Conservation (phyloP, 2,888 invertebrate species). For the Drosophila prostipennis region DNA sequence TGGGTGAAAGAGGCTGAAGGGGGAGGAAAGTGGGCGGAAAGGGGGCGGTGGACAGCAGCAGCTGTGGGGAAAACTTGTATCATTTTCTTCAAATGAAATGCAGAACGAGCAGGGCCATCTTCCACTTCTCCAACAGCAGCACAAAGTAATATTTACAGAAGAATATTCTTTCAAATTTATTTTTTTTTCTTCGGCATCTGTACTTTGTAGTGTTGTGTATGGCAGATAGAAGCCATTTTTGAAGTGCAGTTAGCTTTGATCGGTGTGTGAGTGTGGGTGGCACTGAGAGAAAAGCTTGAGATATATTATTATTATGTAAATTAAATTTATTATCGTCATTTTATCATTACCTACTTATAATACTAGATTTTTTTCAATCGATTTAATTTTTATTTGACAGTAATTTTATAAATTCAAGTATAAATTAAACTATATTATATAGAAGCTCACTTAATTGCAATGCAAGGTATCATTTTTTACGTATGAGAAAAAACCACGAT, state of each 20-base stretch:
- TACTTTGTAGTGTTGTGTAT: slow-evolving; percentile 41
- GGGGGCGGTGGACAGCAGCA: slow-evolving; percentile 6
- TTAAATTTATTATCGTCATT: too few species aligned
- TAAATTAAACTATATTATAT: too few species aligned
- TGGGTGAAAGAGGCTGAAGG: neutral
- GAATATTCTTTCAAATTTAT: slow-evolving; percentile 46
- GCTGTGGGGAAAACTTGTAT: slow-evolving; percentile 55
- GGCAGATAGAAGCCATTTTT: slow-evolving; percentile 67
- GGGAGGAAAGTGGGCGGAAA: neutral
- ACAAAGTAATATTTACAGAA: slow-evolving; percentile 65
- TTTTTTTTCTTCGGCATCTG: slow-evolving; percentile 10
- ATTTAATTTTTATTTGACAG: too few species aligned
- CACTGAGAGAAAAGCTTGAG: slow-evolving; percentile 13
- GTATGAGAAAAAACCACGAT: too few species aligned
- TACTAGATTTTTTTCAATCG: too few species aligned
- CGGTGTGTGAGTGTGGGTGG: slow-evolving; percentile 36
- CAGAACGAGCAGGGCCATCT: slow-evolving; percentile 57
- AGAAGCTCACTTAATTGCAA: too few species aligned
- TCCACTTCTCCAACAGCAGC: slow-evolving; percentile 23
- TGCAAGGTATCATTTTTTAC: too few species aligned
- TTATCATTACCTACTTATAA: too few species aligned
- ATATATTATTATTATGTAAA: too few species aligned
- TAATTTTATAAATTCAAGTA: too few species aligned
- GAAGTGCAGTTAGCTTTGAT: slow-evolving; percentile 78
- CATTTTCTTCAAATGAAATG: slow-evolving; percentile 72